Conservation (phyloP, 2,113 vertebrate species). For the Ailurus styani region DNA sequence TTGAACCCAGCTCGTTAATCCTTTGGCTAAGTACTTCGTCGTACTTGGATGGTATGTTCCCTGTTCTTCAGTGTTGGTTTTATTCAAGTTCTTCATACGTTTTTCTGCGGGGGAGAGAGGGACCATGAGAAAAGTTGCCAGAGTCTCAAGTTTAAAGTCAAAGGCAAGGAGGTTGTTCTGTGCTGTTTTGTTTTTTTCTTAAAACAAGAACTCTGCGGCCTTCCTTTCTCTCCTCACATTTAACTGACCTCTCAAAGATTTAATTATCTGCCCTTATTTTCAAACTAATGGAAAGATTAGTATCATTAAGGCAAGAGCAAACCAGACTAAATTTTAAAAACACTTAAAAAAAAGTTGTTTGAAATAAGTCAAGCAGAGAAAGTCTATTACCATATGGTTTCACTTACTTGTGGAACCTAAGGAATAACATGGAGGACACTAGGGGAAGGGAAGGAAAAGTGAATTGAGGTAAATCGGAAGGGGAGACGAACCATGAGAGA, state of each 20-base stretch:
- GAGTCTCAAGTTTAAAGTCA: background rate
- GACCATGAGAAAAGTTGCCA: background rate
- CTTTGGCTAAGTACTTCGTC: background rate
- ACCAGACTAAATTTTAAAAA: background rate
- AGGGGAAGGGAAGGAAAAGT: no score
- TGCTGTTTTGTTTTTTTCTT: rapidly evolving
- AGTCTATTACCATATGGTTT: no score
- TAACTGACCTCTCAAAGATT: background rate
- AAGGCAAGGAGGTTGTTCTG: background rate
- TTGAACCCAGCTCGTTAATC: no score
- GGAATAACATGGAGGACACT: no score
- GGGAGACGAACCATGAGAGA: no score
- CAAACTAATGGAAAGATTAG: background rate
- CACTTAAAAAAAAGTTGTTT: background rate
- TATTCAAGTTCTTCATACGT: background rate
- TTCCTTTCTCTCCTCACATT: rapidly evolving
- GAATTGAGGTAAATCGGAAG: no score
- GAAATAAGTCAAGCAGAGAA: no score
- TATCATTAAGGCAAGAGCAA: background rate
- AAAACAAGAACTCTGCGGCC: background rate
- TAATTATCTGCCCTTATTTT: background rate
- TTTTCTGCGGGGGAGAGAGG: background rate
- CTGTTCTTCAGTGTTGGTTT: background rate
- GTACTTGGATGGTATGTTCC: background rate
- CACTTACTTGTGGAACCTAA: no score